Conservation (phyloP, 2,797 vertebrate genomes). For the Erpetoichthys calabaricus region DNA sequence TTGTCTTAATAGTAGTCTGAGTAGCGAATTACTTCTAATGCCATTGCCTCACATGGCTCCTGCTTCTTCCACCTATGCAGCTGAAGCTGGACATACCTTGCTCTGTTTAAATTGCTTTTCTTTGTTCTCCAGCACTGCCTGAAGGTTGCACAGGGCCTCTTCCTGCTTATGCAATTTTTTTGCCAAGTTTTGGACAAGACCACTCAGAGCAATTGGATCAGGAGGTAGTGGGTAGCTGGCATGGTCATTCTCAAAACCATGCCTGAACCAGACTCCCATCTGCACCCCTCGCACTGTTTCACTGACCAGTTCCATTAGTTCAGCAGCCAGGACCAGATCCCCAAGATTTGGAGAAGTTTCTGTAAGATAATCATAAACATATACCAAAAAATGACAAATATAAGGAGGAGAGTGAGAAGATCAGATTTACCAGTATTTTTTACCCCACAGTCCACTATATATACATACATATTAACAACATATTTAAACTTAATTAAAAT, state of each 20-base stretch:
- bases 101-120: constrained; percentile 13
- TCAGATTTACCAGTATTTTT: too few relatives aligned
- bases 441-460: too few relatives aligned
- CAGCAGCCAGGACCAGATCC: constrained; percentile 19
- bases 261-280: constrained; percentile 3
- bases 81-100: constrained; percentile 14
- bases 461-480: too few relatives aligned
- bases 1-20: too few relatives aligned
- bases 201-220: constrained; percentile 17
- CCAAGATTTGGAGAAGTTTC: constrained; percentile 12
- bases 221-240: constrained; percentile 22
- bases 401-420: too few relatives aligned
- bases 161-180: constrained; percentile 17
- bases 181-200: constrained; percentile 17
- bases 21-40: too few relatives aligned
- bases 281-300: constrained; percentile 9
- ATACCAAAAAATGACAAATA: too few relatives aligned
- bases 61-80: too few relatives aligned
- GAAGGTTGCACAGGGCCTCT: constrained; percentile 12
- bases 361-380: background rate
- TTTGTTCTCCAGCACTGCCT: constrained; percentile 11
- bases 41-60: too few relatives aligned
- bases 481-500: too few relatives aligned
- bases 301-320: constrained; percentile 20
- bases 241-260: constrained; percentile 24